These are phyloP conservation scores for Drosophila eohydei DNA, from an alignment of 2,888 invertebrate species.

Conservation along the genomic window DNA sequence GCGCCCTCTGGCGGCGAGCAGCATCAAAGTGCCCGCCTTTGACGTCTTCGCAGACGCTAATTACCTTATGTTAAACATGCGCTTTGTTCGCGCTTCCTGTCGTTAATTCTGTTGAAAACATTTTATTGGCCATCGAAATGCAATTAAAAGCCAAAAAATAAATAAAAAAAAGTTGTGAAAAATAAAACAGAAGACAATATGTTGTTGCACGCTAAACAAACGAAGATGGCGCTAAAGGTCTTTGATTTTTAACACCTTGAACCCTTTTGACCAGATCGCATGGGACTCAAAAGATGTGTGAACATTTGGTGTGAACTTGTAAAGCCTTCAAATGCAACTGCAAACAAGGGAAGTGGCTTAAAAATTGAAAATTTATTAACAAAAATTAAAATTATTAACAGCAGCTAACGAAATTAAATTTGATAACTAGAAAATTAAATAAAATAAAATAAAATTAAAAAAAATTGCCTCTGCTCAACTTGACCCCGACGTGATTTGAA, in stretches of 20 bases:
- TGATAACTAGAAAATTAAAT: background rate
- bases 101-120: constrained; percentile 67
- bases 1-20: constrained; percentile 56
- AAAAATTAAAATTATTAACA: too few species aligned
- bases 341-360: background rate
- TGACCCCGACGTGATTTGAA: constrained; percentile 79
- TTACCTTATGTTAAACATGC: constrained; percentile 58
- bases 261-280: constrained; percentile 2
- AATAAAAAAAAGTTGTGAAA: constrained; percentile 39
- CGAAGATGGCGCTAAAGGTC: constrained; percentile 63
- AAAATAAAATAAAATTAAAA: background rate
- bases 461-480: background rate
- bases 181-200: constrained; percentile 10
- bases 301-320: constrained; percentile 70
- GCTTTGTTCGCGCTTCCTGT: constrained; percentile 69
- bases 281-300: constrained; percentile 43
- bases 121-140: constrained; percentile 76
- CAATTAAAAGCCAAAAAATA: constrained; percentile 71
- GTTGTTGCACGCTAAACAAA: constrained; percentile 3
- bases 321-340: constrained; percentile 18
- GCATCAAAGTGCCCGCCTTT: constrained; percentile 58
- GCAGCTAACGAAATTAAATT: background rate
- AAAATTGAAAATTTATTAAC: background rate
- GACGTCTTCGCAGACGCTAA: constrained; percentile 58
- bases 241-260: constrained; percentile 68